Percentiles rank a stretch among this genome's conserved stretches.
These are phyloP conservation scores for Stichopus chloronotus DNA, from an alignment of 35 echinoderm and acorn worm species.

Conservation along the genomic window DNA sequence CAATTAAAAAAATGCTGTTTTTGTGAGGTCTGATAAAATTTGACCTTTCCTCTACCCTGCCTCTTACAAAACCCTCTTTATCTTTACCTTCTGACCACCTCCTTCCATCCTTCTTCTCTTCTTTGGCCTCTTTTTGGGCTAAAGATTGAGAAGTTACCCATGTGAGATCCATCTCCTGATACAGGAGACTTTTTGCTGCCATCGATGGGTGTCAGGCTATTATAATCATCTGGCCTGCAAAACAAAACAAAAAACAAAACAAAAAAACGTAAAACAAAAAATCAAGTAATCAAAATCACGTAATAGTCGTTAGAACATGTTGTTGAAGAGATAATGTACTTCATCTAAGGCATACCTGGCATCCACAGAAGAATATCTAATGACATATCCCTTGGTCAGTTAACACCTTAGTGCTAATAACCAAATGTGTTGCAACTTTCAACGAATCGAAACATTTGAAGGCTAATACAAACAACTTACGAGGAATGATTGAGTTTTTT, in stretches of 20 bases:
- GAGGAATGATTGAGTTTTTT: constrained; percentile 72
- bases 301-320: no score
- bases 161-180: constrained; percentile 28
- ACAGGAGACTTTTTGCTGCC: constrained; percentile 73
- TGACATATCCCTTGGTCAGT: no score
- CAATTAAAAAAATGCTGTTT: no score
- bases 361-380: no score
- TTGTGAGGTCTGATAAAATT: no score
- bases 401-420: neutral
- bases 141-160: constrained; percentile 71
- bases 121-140: constrained; percentile 92
- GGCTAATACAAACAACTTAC: constrained; percentile 47
- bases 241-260: neutral
- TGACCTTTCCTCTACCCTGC: neutral
- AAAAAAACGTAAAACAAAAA: neutral
- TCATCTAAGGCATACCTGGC: no score
- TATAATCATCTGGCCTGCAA: constrained; percentile 52
- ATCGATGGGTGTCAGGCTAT: constrained; percentile 49
- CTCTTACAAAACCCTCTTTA: neutral
- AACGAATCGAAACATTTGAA: no score
- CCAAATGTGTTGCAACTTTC: neutral
- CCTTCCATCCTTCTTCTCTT: constrained; percentile 90
- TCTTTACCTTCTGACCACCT: constrained; percentile 88
- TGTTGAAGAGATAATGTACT: no score
- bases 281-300: neutral